phyloP scores from a whole-genome alignment of 2,888 invertebrate species.

The Poecilus cupreus region DNA sequence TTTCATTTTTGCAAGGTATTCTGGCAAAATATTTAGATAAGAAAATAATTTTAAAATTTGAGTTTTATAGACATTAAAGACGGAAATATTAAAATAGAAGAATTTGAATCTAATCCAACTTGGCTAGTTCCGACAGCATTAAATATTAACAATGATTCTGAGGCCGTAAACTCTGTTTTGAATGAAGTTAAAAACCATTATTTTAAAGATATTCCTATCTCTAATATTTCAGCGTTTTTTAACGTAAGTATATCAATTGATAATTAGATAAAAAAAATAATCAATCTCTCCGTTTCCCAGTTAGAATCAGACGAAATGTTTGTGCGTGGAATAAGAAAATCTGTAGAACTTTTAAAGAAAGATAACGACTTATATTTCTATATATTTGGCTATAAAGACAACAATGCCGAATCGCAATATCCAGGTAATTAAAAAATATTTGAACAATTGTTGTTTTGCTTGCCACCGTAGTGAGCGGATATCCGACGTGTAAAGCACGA shows the following conservation, averaged over 20 bases:
- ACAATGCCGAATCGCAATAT: neutral
- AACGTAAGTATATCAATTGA: constrained; percentile 19
- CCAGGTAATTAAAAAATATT: constrained; percentile 3
- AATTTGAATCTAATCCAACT: constrained; percentile 1
- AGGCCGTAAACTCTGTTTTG: neutral
- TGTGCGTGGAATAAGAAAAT: constrained; percentile 37
- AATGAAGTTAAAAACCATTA: constrained; percentile 10
- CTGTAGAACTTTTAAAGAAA: constrained; percentile 18
- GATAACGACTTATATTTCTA: constrained; percentile 47
- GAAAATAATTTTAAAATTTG: too few species aligned
- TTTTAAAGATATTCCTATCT: constrained; percentile 5
- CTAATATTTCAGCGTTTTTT: constrained; percentile 10
- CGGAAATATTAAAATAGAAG: neutral
- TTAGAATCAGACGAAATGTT: constrained; percentile 19
- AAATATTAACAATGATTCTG: constrained; percentile 17
- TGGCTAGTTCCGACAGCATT: constrained; percentile 29
- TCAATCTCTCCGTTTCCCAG: neutral
- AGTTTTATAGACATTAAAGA: neutral
- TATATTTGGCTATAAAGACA: constrained; percentile 25
- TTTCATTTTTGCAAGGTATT: neutral
- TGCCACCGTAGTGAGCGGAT: too few species aligned
- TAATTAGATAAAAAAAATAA: neutral
- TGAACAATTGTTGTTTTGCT: neutral
- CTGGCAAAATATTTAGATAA: neutral
- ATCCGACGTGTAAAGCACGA: too few species aligned